Evolutionary conservation across 2,113 vertebrate genomes (phyloP).

Genomic region (Donacobius atricapilla): DNA sequence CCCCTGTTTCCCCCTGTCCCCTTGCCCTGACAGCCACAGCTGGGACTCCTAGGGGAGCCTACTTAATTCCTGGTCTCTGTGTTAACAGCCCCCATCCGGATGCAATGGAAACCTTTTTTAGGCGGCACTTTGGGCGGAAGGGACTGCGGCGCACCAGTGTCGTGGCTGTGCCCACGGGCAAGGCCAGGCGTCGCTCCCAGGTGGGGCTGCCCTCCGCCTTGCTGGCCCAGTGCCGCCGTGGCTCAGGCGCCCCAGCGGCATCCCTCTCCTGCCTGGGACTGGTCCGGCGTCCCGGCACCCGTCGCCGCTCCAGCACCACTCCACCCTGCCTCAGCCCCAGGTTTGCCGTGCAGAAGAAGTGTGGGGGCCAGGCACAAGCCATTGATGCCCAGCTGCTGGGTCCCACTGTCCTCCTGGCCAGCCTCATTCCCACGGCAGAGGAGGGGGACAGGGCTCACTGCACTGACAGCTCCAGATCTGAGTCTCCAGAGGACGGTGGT

Average conservation of each 20-base stretch:
- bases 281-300: background rate
- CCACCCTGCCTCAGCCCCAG: slow-evolving; percentile 81
- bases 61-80: slow-evolving; percentile 70
- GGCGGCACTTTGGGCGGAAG: slow-evolving; percentile 80
- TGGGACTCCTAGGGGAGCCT: background rate
- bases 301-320: slow-evolving; percentile 85
- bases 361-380: background rate
- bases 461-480: background rate
- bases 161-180: slow-evolving; percentile 77
- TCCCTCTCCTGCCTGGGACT: slow-evolving; percentile 52
- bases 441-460: background rate
- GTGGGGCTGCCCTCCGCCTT: slow-evolving; percentile 78
- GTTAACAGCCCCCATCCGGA: slow-evolving; percentile 70
- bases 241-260: slow-evolving; percentile 57
- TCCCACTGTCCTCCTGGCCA: slow-evolving; percentile 75
- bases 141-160: background rate
- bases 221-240: slow-evolving; percentile 73
- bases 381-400: slow-evolving; percentile 74
- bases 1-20: background rate
- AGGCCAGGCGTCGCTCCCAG: slow-evolving; percentile 84
- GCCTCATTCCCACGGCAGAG: slow-evolving; percentile 73
- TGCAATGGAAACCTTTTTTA: slow-evolving; percentile 87
- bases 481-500: background rate
- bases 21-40: background rate
- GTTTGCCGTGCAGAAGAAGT: slow-evolving; percentile 71